A percentile compares a stretch with the other conserved stretches of the same genome.
phyloP scores from a whole-genome alignment of 30 jellyfish, hydroid and myxozoan species.

The Catostylus mosaicus region DNA sequence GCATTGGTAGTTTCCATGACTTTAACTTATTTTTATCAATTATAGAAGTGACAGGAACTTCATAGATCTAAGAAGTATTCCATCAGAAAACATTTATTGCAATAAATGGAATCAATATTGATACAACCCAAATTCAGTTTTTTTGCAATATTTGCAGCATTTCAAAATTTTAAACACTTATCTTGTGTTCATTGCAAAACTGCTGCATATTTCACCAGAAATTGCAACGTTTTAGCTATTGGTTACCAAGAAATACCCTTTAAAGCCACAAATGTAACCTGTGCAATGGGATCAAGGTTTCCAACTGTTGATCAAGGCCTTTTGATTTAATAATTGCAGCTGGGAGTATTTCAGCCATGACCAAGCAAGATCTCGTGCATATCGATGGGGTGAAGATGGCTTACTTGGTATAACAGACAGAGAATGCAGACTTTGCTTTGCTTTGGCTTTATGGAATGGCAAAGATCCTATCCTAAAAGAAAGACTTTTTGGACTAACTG shows the following conservation, averaged over 20 bases:
- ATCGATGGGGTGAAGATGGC: conserved; percentile 99
- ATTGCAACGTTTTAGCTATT: neutral
- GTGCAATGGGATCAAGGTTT: neutral
- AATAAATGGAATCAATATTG: too few species aligned
- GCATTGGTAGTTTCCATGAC: too few species aligned
- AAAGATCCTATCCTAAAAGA: conserved; percentile 86
- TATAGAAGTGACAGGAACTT: too few species aligned
- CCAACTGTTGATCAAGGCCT: neutral
- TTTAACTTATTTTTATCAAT: too few species aligned
- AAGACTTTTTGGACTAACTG: conserved; percentile 84
- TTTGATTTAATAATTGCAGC: conserved; percentile 61
- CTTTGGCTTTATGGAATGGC: conserved; percentile 86
- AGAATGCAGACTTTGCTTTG: conserved; percentile 92
- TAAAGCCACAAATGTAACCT: neutral
- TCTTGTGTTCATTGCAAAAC: too few species aligned
- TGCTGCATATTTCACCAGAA: too few species aligned
- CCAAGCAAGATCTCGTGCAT: conserved; percentile 96
- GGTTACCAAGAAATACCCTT: neutral
- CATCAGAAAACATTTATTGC: too few species aligned
- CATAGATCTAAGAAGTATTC: too few species aligned
- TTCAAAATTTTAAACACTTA: too few species aligned
- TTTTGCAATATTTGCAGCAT: too few species aligned
- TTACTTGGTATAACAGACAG: conserved; percentile 88
- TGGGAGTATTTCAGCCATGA: conserved; percentile 96
- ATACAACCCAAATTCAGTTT: too few species aligned